Conservation (phyloP, 2,888 invertebrate genomes). For the Athalia circularis region DNA sequence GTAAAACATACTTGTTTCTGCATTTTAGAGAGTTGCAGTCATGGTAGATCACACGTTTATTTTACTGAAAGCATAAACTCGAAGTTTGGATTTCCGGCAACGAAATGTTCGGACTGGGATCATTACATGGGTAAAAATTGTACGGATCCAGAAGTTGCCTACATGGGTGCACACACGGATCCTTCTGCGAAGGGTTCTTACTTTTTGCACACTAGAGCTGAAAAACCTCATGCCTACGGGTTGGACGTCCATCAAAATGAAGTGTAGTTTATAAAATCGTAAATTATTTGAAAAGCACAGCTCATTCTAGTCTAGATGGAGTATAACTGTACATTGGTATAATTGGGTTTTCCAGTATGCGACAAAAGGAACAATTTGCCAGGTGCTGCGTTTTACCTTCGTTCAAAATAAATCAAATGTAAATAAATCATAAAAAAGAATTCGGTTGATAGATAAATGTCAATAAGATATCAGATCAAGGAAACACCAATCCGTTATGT, state of each 20-base stretch:
- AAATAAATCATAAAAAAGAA: slow-evolving; percentile 11
- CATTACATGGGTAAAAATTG: slow-evolving; percentile 65
- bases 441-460: slow-evolving; percentile 7
- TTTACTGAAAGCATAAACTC: slow-evolving; percentile 75
- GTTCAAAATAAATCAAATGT: not conserved
- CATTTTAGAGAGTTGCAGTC: slow-evolving; percentile 74
- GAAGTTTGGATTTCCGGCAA: slow-evolving; percentile 66
- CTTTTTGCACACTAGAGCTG: slow-evolving; percentile 66
- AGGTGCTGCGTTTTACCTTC: not conserved
- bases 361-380: no score
- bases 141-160: slow-evolving; percentile 52
- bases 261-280: slow-evolving; percentile 44
- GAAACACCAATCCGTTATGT: slow-evolving; percentile 38
- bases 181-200: slow-evolving; percentile 64
- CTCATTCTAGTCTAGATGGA: slow-evolving; percentile 26
- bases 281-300: not conserved
- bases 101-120: slow-evolving; percentile 70
- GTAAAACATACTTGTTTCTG: not conserved
- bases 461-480: not conserved
- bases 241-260: slow-evolving; percentile 51
- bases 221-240: slow-evolving; percentile 63
- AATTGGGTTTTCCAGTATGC: no score
- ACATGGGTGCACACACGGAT: slow-evolving; percentile 69
- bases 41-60: slow-evolving; percentile 73
- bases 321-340: not conserved